Evolutionary conservation across 2,797 vertebrate species (phyloP), one percentile per base, ranked within the genome.

Genomic region (Lagodon rhomboides): DNA sequence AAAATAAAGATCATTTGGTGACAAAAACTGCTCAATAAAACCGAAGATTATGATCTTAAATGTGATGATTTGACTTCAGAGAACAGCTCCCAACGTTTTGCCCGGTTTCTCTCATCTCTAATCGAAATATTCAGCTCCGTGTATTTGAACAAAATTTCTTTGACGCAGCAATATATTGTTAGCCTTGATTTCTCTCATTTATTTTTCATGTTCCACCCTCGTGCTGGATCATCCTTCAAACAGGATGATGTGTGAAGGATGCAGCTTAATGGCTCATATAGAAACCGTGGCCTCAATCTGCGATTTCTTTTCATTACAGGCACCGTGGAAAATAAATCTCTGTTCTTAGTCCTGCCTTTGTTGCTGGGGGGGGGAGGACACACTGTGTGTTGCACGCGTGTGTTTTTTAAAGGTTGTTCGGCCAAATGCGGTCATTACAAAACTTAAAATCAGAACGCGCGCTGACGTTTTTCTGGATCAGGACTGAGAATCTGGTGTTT

Each of bases 171-270:
- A 46, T 63, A 46, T 8, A 53, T 71, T 69, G 63, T 77, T n/a
- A 65, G 58, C 75, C 56, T 72, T 79, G 44, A 68, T 83, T 83
- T 74, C 68, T 75, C 77, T 80, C 69, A 69, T 87, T 86, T 83
- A 75, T 85, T 86, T 84, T 72, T 53, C 62, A 38, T 88, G 74
- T 87, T 83, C 72, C 77, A 20, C 54, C 75, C 59, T 83, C 46
- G 12, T 46, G 51, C 67, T 54, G 81, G 77, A 82, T 89, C 83
- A 86, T 93, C 88, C 85, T 76, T 89, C 83, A 91, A 89, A 87
- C 77, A 85, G 82, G 90, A 92, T 91, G 89, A 92, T 86, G 84
- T 87, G 77, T 73, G 80, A 86, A 86, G 68, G 88, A 88, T 87
- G 85, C 76, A 85, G 90, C 83, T 93, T 89, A 91, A 91, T 90